A percentile compares a stretch with the other conserved stretches of the same genome.
Evolutionary conservation across 2,888 invertebrate genomes (phyloP).

Genomic region (Eupelmus urozonus): DNA sequence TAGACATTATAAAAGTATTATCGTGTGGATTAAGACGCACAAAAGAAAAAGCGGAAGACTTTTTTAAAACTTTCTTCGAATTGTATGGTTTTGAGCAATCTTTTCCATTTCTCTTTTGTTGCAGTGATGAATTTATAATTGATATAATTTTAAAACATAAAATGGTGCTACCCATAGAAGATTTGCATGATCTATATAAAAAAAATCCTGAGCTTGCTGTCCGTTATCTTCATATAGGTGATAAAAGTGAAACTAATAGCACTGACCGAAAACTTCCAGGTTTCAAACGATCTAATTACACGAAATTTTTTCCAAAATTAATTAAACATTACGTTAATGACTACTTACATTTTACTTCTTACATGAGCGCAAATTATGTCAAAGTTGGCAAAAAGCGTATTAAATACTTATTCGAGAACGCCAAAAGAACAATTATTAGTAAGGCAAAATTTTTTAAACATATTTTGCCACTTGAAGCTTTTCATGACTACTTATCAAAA

Average conservation of each 20-base stretch:
- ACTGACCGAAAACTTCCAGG: not conserved
- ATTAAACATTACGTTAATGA: not conserved
- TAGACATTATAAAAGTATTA: constrained; percentile 66
- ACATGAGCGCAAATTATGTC: not conserved
- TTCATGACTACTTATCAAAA: not conserved
- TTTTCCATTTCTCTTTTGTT: constrained; percentile 65
- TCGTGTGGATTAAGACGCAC: constrained; percentile 59
- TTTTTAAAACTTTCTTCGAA: constrained; percentile 63
- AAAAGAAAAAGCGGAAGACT: constrained; percentile 65
- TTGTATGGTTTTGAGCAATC: constrained; percentile 64
- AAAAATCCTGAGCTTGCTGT: constrained; percentile 67
- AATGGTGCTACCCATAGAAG: constrained; percentile 56
- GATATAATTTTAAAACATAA: constrained; percentile 54
- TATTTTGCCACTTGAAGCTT: not conserved
- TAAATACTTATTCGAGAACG: not conserved
- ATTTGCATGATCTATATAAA: constrained; percentile 60
- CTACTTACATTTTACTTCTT: too few species aligned
- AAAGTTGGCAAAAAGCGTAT: not conserved
- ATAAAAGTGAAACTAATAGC: constrained; percentile 25
- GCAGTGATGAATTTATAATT: constrained; percentile 66
- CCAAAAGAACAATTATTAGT: not conserved
- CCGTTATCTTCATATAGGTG: constrained; percentile 65
- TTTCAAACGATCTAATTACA: not conserved
- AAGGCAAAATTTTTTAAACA: not conserved
- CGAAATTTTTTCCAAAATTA: not conserved